phyloP scores from a whole-genome alignment of 2,797 vertebrate genomes.

The Platalea minor region DNA sequence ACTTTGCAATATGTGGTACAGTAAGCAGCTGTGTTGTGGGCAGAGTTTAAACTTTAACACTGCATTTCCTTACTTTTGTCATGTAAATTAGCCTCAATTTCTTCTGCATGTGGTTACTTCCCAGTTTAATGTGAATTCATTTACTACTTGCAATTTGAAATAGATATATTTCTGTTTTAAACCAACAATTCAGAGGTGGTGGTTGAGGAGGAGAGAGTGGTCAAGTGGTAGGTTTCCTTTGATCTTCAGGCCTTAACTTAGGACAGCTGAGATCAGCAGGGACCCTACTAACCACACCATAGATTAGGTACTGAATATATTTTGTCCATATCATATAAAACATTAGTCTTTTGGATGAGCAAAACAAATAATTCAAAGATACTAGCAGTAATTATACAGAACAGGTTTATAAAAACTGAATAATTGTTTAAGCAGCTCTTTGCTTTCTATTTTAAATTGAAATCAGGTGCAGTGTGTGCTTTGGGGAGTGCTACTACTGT shows the following conservation, averaged over 20 bases:
- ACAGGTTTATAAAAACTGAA: not conserved
- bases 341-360: not conserved
- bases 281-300: not conserved
- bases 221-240: not conserved
- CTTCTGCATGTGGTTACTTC: not conserved
- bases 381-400: not conserved
- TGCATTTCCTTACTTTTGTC: not conserved
- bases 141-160: not conserved
- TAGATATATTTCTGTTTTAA: not conserved
- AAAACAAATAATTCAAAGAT: not conserved
- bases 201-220: not conserved
- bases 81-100: not conserved
- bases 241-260: not conserved
- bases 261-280: not conserved
- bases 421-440: not conserved
- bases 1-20: rapidly evolving
- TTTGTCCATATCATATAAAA: not conserved
- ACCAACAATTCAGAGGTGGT: not conserved
- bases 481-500: not conserved
- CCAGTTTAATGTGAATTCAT: not conserved
- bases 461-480: not conserved
- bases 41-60: not conserved
- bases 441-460: not conserved
- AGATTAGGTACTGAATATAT: not conserved
- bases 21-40: not conserved